Evolutionary conservation across 2,888 invertebrate genomes (phyloP).

Genomic region (Apamea sordens): DNA sequence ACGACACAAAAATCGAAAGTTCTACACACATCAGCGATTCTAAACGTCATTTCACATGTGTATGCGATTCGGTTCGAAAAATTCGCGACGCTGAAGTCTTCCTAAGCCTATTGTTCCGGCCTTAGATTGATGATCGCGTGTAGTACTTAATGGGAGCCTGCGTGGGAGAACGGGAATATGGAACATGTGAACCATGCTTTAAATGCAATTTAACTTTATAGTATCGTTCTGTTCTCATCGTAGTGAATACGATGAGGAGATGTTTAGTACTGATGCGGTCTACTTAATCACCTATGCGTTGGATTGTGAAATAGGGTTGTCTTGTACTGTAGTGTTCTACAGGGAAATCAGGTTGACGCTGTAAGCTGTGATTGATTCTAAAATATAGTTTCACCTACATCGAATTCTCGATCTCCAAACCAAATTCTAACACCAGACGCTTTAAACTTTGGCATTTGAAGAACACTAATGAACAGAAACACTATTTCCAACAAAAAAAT

Average conservation of each 20-base stretch:
- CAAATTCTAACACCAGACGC: neutral
- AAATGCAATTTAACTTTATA: conserved; percentile 64
- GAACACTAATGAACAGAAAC: conserved; percentile 17
- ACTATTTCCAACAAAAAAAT: conserved; percentile 27
- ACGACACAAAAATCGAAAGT: conserved; percentile 78
- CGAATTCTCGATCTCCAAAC: neutral
- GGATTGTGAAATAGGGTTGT: conserved; percentile 48
- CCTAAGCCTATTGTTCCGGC: conserved; percentile 77
- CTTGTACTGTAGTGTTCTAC: neutral
- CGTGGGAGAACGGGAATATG: conserved; percentile 84
- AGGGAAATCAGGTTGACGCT: neutral
- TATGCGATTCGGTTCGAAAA: conserved; percentile 67
- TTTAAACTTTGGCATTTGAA: neutral
- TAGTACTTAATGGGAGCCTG: conserved; percentile 75
- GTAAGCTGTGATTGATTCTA: neutral
- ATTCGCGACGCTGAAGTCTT: conserved; percentile 71
- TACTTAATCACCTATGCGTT: conserved; percentile 52
- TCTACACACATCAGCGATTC: conserved; percentile 69
- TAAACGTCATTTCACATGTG: conserved; percentile 70
- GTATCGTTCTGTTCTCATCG: conserved; percentile 58
- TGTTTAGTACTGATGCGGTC: conserved; percentile 54
- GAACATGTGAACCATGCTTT: conserved; percentile 84
- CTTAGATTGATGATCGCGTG: conserved; percentile 80
- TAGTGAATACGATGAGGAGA: conserved; percentile 55
- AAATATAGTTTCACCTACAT: neutral